A percentile compares a stretch with the other conserved stretches of the same genome.
Evolutionary conservation across 1,140 invertebrate species (phyloP).

Genomic region (Cyphomyrmex costatus): DNA sequence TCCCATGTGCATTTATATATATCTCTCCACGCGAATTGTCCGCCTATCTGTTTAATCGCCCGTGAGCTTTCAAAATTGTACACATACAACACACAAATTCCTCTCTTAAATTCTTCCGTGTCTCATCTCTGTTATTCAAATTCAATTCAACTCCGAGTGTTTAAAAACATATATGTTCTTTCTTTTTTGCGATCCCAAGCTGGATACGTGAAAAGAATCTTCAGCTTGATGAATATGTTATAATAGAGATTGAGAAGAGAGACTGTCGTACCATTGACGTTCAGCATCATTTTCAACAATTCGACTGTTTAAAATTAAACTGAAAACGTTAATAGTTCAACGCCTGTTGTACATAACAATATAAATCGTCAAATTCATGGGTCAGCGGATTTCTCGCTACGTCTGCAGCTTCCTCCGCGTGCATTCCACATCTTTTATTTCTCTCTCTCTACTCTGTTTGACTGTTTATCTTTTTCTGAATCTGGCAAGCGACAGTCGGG

Average conservation of each 20-base stretch:
- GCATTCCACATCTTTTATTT: background rate
- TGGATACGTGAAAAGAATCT: too few species aligned
- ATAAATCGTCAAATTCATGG: conserved; percentile 38
- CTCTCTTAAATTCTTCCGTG: conserved; percentile 13
- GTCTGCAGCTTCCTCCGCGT: background rate
- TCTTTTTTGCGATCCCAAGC: too few species aligned
- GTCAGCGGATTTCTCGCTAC: conserved; percentile 18
- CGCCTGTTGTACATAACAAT: background rate
- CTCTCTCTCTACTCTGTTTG: too few species aligned
- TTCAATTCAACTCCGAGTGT: background rate
- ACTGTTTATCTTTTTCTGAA: background rate
- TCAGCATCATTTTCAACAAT: too few species aligned
- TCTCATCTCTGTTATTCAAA: background rate
- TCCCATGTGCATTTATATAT: background rate
- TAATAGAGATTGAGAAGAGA: too few species aligned
- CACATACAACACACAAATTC: background rate
- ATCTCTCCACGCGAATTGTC: background rate
- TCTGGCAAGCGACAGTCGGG: background rate
- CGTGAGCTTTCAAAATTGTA: background rate
- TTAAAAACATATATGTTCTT: too few species aligned
- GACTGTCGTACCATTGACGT: too few species aligned
- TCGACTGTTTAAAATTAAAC: too few species aligned
- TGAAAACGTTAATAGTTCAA: too few species aligned
- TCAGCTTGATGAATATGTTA: too few species aligned
- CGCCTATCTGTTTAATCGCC: background rate